Base-by-base conservation (phyloP, 2,888 invertebrate species). In the Anthrax anthrax region DNA sequence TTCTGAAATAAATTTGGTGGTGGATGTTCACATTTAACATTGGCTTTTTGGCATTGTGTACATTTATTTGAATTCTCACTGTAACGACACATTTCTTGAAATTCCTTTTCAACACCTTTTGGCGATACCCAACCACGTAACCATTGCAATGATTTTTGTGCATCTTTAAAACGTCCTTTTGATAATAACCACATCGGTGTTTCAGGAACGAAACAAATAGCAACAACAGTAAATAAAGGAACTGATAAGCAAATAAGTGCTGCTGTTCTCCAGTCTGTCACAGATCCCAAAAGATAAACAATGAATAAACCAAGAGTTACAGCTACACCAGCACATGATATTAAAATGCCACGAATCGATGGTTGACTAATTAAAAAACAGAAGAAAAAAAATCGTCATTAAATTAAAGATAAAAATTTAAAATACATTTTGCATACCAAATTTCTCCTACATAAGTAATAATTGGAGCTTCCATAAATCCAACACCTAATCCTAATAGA, bases 391-490 rank as follows among this genome's bases (percentile, higher is more conserved):
- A 23, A 23, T 4, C 23, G 23, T 6, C 23, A 43, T 36, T 17
- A 3, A 44, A 14, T 39, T 42, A 13, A 8, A 32, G 17, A 6
- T n/a, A 16, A 3, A 34, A 19, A 29, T 16, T 17, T 14, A 29
- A 42, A 32, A 38, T 38, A 2, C 17, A 27, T 43, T 4, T 13
- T 39, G 4, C 18, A 23, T 53, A 73, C 73, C 72, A 71, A 36
- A 76, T 67, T 67, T 76, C 76, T 2, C 76, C 76, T n/a, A 76
- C 70, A 50, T 77, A 77, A 2, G 76, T 75, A n/a, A 76, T 63
- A 2, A 74, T 72, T 0, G 76, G 76, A 0, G 74, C 75, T 55
- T 76, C 76, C 75, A 76, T 75, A 16, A 76, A 67, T 0, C 76
- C 76, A 4, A 74, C 72, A 0, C 76, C 75, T 5, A 76, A 65